A percentile compares a stretch with the other conserved stretches of the same genome.
phyloP scores from a whole-genome alignment of 2,797 vertebrate genomes.

The Chiloscyllium punctatum region DNA sequence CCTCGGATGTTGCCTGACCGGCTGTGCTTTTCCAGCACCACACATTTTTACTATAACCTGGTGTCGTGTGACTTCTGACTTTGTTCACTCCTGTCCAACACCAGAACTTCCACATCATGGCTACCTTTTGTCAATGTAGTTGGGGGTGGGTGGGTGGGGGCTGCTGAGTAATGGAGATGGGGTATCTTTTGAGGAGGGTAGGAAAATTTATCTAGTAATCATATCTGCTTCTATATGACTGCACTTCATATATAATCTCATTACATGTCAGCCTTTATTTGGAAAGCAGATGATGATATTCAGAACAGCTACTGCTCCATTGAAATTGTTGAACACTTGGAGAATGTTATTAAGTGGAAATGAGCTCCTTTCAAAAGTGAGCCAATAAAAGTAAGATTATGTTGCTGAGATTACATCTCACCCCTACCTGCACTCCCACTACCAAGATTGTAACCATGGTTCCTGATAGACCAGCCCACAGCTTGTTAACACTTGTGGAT shows the following conservation, averaged over 20 bases:
- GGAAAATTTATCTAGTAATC: background rate
- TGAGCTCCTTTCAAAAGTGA: background rate
- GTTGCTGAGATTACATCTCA: background rate
- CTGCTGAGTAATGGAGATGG: background rate
- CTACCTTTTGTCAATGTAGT: background rate
- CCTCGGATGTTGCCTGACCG: too few species aligned
- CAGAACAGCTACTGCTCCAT: background rate
- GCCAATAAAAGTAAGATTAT: background rate
- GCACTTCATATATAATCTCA: background rate
- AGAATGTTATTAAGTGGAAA: constrained; percentile 2
- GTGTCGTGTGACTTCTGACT: too few species aligned
- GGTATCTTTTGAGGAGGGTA: background rate
- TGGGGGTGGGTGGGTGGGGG: background rate
- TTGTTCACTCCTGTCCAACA: too few species aligned
- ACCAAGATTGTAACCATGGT: constrained; percentile 9
- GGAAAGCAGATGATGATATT: background rate
- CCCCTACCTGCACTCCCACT: background rate
- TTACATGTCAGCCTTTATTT: background rate
- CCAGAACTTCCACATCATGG: too few species aligned
- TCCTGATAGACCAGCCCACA: background rate
- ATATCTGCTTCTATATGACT: background rate
- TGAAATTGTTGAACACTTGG: background rate
- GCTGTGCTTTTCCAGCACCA: too few species aligned
- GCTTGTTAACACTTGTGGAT: constrained; percentile 15
- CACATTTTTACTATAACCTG: too few species aligned